phyloP scores from a whole-genome alignment of 2,113 vertebrate genomes.

The Cariama cristata region DNA sequence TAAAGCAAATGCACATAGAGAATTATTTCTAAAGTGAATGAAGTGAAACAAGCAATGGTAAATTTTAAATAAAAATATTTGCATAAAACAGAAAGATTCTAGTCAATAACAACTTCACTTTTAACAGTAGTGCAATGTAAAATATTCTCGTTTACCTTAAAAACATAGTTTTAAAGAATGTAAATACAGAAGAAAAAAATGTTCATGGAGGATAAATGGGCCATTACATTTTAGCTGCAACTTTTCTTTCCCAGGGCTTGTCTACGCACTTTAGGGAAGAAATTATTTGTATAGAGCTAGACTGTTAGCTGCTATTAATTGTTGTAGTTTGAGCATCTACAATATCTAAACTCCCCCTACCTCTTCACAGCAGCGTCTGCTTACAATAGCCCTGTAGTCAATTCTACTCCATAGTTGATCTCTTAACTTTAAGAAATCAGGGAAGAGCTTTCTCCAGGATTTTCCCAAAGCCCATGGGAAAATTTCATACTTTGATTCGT shows the following conservation, averaged over 20 bases:
- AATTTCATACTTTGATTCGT: constrained; percentile 94
- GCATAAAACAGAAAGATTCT: neutral
- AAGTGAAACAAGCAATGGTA: neutral
- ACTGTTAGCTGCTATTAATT: neutral
- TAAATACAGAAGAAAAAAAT: neutral
- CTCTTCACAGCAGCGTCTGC: constrained; percentile 95
- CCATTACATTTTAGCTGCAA: neutral
- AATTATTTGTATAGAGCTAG: neutral
- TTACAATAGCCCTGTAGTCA: constrained; percentile 92
- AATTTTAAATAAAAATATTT: neutral
- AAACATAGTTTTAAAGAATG: neutral
- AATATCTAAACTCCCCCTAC: constrained; percentile 72
- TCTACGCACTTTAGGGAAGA: neutral
- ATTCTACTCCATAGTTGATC: constrained; percentile 93
- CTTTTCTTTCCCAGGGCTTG: neutral
- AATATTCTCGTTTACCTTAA: neutral
- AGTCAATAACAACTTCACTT: neutral
- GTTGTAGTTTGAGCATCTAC: neutral
- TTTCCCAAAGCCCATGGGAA: constrained; percentile 96
- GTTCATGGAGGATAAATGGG: neutral
- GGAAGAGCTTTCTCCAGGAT: constrained; percentile 89
- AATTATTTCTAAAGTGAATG: neutral
- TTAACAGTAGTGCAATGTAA: neutral
- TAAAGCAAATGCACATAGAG: neutral
- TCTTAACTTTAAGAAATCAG: constrained; percentile 87